These are phyloP conservation scores for Ridgeia piscesae DNA, from an alignment of 1,140 invertebrate species.

Conservation along the genomic window DNA sequence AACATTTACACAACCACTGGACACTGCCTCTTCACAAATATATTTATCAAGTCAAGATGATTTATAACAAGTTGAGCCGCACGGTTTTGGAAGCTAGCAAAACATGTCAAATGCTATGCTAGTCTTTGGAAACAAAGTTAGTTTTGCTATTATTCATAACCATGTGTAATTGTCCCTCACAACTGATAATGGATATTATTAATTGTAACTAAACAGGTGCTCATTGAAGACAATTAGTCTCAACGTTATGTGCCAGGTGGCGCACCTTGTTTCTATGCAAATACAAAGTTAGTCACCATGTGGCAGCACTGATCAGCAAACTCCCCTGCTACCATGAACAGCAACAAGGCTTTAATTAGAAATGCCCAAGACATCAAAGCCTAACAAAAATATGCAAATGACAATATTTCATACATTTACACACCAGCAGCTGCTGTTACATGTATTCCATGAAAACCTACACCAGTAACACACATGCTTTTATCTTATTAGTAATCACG, in stretches of 20 bases:
- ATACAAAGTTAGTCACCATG: neutral
- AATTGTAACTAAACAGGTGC: neutral
- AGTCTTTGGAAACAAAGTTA: neutral
- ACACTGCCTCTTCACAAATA: neutral
- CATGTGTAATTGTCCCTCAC: neutral
- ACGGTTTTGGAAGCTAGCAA: neutral
- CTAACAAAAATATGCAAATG: neutral
- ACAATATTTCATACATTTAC: too few species aligned
- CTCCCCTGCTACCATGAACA: too few species aligned
- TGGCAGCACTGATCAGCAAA: neutral
- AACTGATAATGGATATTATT: neutral
- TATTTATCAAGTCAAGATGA: neutral
- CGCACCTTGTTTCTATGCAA: neutral
- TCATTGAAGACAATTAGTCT: neutral
- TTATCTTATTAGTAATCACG: neutral
- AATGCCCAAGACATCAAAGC: neutral
- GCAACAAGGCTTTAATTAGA: neutral
- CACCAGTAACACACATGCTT: neutral
- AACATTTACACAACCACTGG: conserved; percentile 14
- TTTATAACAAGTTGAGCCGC: neutral
- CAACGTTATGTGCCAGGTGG: neutral
- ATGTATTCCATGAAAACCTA: neutral
- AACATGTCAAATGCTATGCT: neutral
- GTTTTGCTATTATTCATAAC: neutral
- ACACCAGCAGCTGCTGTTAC: neutral